Base-by-base conservation (phyloP, 2,888 invertebrate genomes). In the Caenorhabditis doughertyi region DNA sequence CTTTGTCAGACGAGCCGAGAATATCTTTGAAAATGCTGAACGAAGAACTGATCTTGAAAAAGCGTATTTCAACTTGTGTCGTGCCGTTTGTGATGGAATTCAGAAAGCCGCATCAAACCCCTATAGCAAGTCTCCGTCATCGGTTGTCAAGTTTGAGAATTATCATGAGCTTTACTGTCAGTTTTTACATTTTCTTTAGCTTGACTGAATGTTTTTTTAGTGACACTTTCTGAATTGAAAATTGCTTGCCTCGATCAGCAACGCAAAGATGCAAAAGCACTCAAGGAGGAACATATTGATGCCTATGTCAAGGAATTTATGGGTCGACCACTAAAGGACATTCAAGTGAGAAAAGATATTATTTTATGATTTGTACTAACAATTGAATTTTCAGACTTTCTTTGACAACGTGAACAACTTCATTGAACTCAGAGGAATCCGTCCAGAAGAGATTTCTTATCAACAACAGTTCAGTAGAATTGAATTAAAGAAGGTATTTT, bases 391-490 rank as follows among this genome's bases (percentile, higher is more conserved):
- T 32, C 92, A 97, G 95, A 94, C 95, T 88, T 99, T 99, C 94
- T 98, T 99, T 92, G 98, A 99, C 93, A 97, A 97, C 64, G 97
- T 99, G 71, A 95, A 97, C 93, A 95, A 95, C 84, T 95, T 96
- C 92, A 96, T 98, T 83, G 95, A 96, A 70, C 95, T 95, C 47
- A 58, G 71, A 60, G 98, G 99, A 71, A 96, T 97, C 62, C 97
- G 97, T 92, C 96, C 96, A 92, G 96, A 97, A 51, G 98, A 99
- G 94, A 96, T 99, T 72, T 96, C 97, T 92, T 99, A 96, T 93
- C 98, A 98, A 93, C 95, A 97, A 93, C 97, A 97, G 44, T 98
- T 96, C 93, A 97, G 96, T 92, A 97, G 98, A 93, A 96, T 97
- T 93, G 98, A 98, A 93, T 94, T 99, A 88, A 94, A 97, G 76